Conservation (phyloP, 2,888 invertebrate species). For the Drosophila tripunctata region DNA sequence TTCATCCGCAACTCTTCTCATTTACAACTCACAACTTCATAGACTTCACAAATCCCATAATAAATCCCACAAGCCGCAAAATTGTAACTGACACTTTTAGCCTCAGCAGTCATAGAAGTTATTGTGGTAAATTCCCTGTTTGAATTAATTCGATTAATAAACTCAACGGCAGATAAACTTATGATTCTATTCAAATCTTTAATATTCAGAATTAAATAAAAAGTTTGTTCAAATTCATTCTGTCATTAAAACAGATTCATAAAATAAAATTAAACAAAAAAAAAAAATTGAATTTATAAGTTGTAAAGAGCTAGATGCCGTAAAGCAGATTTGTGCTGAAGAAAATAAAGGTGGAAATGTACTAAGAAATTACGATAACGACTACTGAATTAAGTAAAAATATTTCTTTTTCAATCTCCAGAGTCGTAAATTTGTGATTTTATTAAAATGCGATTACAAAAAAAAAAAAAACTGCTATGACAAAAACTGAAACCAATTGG, state of each 20-base stretch:
- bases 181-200: not conserved
- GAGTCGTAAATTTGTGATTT: slow-evolving; percentile 71
- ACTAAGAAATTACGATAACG: not conserved
- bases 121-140: slow-evolving; percentile 27
- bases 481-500: slow-evolving; percentile 34
- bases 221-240: not conserved
- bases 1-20: too few species aligned
- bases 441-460: slow-evolving; percentile 59
- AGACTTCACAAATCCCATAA: slow-evolving; percentile 17
- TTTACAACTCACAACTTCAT: not conserved
- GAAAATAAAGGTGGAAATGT: not conserved
- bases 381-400: slow-evolving; percentile 26
- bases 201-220: not conserved
- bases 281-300: too few species aligned
- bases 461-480: slow-evolving; percentile 4
- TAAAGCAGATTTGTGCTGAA: slow-evolving; percentile 56
- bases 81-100: slow-evolving; percentile 15
- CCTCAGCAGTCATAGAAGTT: not conserved
- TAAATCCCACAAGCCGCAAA: slow-evolving; percentile 25
- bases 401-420: slow-evolving; percentile 69
- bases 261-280: too few species aligned
- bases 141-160: slow-evolving; percentile 13
- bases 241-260: too few species aligned
- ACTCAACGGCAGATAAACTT: not conserved
- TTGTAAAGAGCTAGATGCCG: too few species aligned